Evolutionary conservation across 1,140 invertebrate genomes (phyloP).

Genomic region (Drosophila pruinosa): DNA sequence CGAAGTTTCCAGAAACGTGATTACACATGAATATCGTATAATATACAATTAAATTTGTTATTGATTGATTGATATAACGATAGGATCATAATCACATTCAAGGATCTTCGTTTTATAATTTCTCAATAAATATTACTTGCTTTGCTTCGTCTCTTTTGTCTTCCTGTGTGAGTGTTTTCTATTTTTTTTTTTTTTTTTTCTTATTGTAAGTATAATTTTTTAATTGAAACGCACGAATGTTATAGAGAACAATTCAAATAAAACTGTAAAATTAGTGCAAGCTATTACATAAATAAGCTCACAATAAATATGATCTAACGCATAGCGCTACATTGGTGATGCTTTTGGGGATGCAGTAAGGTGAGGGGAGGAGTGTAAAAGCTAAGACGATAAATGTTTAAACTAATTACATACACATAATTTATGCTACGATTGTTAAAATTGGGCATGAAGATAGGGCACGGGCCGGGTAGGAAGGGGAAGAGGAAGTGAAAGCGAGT

Average conservation of each 20-base stretch:
- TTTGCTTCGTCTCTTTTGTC: neutral
- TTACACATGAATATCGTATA: constrained; percentile 2
- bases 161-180: neutral
- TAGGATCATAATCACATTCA: constrained; percentile 14
- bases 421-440: constrained; percentile 31
- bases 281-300: constrained; percentile 1
- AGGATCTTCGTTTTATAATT: constrained; percentile 2
- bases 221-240: constrained; percentile 35
- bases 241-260: constrained; percentile 21
- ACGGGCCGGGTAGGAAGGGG: no score
- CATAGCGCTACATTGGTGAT: constrained; percentile 31
- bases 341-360: neutral
- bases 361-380: neutral
- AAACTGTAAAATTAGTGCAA: constrained; percentile 4
- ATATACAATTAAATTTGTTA: constrained; percentile 1
- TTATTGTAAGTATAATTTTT: constrained; percentile 28
- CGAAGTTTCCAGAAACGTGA: constrained; percentile 10
- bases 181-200: neutral
- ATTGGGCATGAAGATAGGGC: neutral
- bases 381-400: constrained; percentile 19
- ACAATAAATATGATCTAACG: constrained; percentile 9
- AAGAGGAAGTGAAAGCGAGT: neutral
- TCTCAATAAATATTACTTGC: constrained; percentile 12
- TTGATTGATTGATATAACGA: neutral
- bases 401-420: constrained; percentile 50